Evolutionary conservation across 2,888 invertebrate species (phyloP), one percentile per base, ranked within the genome.

Genomic region (Eurytoma californica): DNA sequence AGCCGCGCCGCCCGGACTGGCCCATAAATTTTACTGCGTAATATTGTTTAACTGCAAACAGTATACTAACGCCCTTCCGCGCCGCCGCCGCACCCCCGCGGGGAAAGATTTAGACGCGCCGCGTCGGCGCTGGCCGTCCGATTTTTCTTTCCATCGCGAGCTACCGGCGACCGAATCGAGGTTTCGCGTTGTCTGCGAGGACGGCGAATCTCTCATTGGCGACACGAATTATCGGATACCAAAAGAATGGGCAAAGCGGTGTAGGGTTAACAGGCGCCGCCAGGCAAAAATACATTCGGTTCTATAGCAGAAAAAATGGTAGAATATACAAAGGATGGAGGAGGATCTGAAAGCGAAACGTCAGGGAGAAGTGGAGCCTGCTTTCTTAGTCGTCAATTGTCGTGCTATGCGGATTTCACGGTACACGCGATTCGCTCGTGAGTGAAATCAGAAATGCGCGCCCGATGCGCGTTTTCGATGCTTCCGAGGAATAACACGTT

Each of bases 31-130:
- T 89, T 88, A 89, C 87, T 86, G 85, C 87, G 88, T 88, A 88
- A 88, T 89, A 89, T 89, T 89, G 86, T 88, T 89, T 88, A 88
- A 89, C 88, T 88, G 88, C 88, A 87, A 89, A 88, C 87, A 84
- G 86, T 87, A 86, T 86, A 87, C 84, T 84, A 85, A 84, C 86
- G 84, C 85, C 84, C 84, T 81, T 72, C 74, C 72, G 66, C 69
- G 47, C 63, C 24, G n/a, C 18, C 51, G 28, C 58, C 57, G 47
- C 12, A 0, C 18, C 39, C 3, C 47, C 57, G 67, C 58, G 60
- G 30, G 72, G 78, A 58, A 80, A 73, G 76, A 80, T 80, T 82
- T 77, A 77, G 79, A 80, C 77, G 72, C 9, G 53, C 65, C 18
- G n/a, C 4, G 4, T 12, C 60, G n/a, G 3, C 20, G 20, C 5